Base-by-base conservation (phyloP, 2,113 vertebrate genomes). In the Capricornis sumatraensis region DNA sequence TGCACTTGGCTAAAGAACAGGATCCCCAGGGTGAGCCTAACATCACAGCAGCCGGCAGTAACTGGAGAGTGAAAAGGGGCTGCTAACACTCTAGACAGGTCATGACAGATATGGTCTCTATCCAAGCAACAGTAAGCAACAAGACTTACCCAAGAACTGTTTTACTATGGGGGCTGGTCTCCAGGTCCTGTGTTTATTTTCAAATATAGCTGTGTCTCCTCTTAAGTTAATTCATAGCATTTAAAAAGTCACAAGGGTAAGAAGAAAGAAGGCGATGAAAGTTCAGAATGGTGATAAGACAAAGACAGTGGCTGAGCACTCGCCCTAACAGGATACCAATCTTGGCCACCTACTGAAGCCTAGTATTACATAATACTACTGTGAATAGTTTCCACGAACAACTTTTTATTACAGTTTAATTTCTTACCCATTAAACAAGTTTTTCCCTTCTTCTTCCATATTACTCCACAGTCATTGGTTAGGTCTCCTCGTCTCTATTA, bases 351-450 rank as follows among this genome's bases (percentile, higher is more conserved):
- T 30, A 30, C 28, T 50, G 25, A 13, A 95, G 45, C 87, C 2
- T 71, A 60, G 23, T 33, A 7, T 93, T 60, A 76, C 16, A 60
- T 53, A 94, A 90, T 36, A 58, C 58, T 83, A 40, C 11, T 52
- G 47, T 23, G 4, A 74, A 84, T 30, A 57, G 23, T 36, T 89
- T 92, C 88, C 53, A 71, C 92, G 52, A 62, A 95, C 23, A 93
- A 67, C 28, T 14, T 58, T 90, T 94, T 74, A 94, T 57, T 86
- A 96, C 5, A 47, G 45, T n/a, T 88, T 85, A 45, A 55, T 27
- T 62, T 92, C 96, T 98, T 96, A 88, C 95, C 96, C 97, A 97
- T 94, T 95, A 97, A 95, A 93, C 82, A 97, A 94, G 78, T 14
- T 95, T 89, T 93, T 94, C 36, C 92, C 94, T 93, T 96, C 86